phyloP scores from a whole-genome alignment of 64 coral and sea anemone species.

The Stichodactyla mertensii region DNA sequence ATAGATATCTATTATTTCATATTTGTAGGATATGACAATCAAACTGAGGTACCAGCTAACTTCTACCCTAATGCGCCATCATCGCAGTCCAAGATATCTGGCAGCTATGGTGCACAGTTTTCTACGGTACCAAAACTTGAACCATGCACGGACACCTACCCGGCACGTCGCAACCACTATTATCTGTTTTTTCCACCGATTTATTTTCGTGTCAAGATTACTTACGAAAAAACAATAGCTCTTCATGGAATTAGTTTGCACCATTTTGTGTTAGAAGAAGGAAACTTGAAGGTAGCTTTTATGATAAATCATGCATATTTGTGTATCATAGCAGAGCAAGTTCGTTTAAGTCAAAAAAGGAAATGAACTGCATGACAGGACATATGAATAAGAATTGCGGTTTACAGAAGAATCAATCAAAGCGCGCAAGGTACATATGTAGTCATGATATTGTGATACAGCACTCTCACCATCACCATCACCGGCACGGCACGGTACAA shows the following conservation, averaged over 20 bases:
- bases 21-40: conserved; percentile 10
- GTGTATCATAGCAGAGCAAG: not conserved
- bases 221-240: not conserved
- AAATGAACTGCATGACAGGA: too few species aligned
- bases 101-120: conserved; percentile 16
- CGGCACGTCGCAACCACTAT: not conserved
- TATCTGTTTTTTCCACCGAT: not conserved
- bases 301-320: not conserved
- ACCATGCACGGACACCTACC: conserved; percentile 7
- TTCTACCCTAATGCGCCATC: conserved; percentile 6
- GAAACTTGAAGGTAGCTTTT: conserved; percentile 14
- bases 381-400: too few species aligned
- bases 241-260: conserved; percentile 13
- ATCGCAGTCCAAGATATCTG: conserved; percentile 19
- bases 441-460: too few species aligned
- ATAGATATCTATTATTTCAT: not conserved
- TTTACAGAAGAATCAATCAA: too few species aligned
- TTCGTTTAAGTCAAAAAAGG: too few species aligned
- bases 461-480: too few species aligned
- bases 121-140: conserved; percentile 2
- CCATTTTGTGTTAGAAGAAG: not conserved
- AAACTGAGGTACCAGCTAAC: not conserved
- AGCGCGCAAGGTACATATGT: too few species aligned
- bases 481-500: too few species aligned
- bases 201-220: conserved; percentile 1